These are phyloP conservation scores for Prosapia bicincta DNA, from an alignment of 2,888 invertebrate genomes.

Conservation along the genomic window DNA sequence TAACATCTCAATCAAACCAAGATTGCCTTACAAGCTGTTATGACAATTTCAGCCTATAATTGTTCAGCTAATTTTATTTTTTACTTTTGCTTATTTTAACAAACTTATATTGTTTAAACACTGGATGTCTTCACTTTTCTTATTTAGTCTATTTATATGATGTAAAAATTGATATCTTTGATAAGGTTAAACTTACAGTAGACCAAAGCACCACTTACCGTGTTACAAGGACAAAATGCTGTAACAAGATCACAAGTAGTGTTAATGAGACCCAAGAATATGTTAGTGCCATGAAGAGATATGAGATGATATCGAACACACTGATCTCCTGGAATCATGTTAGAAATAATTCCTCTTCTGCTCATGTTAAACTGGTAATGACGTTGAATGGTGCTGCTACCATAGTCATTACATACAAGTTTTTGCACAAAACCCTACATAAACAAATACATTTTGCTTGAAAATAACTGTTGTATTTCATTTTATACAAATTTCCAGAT, in stretches of 20 bases:
- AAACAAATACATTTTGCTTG: slow-evolving; percentile 4
- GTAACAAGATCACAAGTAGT: slow-evolving; percentile 78
- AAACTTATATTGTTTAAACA: no score
- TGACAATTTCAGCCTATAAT: no score
- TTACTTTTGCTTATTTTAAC: no score
- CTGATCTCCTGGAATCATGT: slow-evolving; percentile 82
- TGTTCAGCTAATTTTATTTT: no score
- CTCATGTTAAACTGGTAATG: slow-evolving; percentile 82
- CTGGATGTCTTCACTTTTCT: no score
- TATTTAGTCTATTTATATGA: no score
- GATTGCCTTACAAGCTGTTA: no score
- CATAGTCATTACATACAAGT: slow-evolving; percentile 77
- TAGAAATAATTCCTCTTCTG: slow-evolving; percentile 69
- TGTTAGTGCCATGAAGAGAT: slow-evolving; percentile 79
- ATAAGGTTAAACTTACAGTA: no score
- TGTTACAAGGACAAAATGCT: slow-evolving; percentile 89
- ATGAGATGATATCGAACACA: slow-evolving; percentile 83
- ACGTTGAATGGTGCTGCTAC: slow-evolving; percentile 80
- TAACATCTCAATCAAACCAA: no score
- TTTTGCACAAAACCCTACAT: slow-evolving; percentile 68
- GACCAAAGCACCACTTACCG: slow-evolving; percentile 51
- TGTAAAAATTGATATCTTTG: no score
- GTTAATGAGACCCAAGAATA: slow-evolving; percentile 84
- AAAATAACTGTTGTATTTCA: no score
- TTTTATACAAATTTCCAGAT: no score